Percentiles rank a stretch among this genome's conserved stretches.
phyloP scores from a whole-genome alignment of 1,140 invertebrate species.

The Drosophila lacertosa region DNA sequence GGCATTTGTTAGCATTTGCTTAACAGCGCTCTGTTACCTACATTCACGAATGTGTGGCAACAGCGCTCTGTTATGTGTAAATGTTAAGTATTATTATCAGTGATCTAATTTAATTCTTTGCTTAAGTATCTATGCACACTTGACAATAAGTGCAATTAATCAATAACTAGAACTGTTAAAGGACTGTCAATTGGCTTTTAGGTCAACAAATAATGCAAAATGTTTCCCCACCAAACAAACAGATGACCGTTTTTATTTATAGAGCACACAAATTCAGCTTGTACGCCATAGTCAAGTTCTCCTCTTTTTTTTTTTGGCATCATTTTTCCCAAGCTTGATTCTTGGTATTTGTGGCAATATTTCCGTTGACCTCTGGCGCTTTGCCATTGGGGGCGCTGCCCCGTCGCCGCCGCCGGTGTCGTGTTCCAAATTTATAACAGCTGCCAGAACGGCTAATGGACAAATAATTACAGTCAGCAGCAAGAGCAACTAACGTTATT shows the following conservation, averaged over 20 bases:
- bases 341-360: slow-evolving; percentile 39
- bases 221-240: background rate
- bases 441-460: slow-evolving; percentile 64
- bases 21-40: background rate
- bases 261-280: slow-evolving; percentile 20
- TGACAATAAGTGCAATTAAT: too few species aligned
- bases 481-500: slow-evolving; percentile 52
- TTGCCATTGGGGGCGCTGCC: slow-evolving; percentile 35
- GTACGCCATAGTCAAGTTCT: slow-evolving; percentile 43
- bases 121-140: too few species aligned
- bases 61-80: background rate
- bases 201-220: background rate
- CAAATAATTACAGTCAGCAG: slow-evolving; percentile 70
- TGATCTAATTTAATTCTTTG: too few species aligned
- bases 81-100: background rate
- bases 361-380: slow-evolving; percentile 62
- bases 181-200: too few species aligned
- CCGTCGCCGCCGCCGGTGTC: slow-evolving; percentile 11
- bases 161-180: too few species aligned
- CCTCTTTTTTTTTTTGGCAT: slow-evolving; percentile 41
- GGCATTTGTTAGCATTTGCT: too few species aligned
- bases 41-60: too few species aligned
- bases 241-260: slow-evolving; percentile 1
- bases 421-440: slow-evolving; percentile 72
- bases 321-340: slow-evolving; percentile 27